Evolutionary conservation across 2,888 invertebrate species (phyloP).

Genomic region (Ophion slaviceki): DNA sequence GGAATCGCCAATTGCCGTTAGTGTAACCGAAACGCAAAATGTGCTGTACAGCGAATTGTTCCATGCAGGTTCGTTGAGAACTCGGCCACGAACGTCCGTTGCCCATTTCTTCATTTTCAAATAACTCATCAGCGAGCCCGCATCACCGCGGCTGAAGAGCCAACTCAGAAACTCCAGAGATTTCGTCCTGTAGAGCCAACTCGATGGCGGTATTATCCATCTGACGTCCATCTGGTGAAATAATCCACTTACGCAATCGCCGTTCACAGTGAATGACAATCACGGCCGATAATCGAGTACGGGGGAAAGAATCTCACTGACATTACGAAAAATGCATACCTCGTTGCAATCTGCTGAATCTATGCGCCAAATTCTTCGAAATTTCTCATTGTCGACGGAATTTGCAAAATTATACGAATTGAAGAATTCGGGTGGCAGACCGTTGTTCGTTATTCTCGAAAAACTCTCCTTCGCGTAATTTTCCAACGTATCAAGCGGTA

Average conservation of each 20-base stretch:
- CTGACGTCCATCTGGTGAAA: constrained; percentile 83
- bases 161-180: constrained; percentile 88
- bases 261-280: not conserved
- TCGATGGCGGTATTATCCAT: constrained; percentile 86
- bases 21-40: constrained; percentile 88
- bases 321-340: no score
- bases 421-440: no score
- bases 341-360: no score
- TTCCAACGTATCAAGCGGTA: constrained; percentile 13
- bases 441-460: not conserved
- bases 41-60: constrained; percentile 90
- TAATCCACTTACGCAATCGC: not conserved
- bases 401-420: not conserved
- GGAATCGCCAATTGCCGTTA: constrained; percentile 89
- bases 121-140: constrained; percentile 90
- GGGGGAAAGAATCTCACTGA: no score
- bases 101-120: constrained; percentile 90
- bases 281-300: not conserved
- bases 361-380: constrained; percentile 1
- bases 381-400: not conserved
- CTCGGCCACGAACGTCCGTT: constrained; percentile 88
- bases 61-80: constrained; percentile 89
- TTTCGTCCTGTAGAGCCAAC: constrained; percentile 88
- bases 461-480: not conserved
- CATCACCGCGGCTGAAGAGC: constrained; percentile 92